A percentile compares a stretch with the other conserved stretches of the same genome.
phyloP scores from a whole-genome alignment of 2,888 invertebrate genomes.

The Digitonthophagus gazella region DNA sequence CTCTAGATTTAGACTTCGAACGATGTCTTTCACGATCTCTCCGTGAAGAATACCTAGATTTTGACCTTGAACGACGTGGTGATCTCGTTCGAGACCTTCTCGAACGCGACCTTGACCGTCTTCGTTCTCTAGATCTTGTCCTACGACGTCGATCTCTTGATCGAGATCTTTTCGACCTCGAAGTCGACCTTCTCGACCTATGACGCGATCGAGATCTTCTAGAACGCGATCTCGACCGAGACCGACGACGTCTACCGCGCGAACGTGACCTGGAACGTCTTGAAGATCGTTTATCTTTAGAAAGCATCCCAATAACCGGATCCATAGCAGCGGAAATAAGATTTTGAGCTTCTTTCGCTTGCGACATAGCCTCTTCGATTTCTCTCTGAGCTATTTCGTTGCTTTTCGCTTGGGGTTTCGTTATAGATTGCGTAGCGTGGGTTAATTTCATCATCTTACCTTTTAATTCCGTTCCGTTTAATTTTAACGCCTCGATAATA shows the following conservation, averaged over 20 bases:
- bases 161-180: constrained; percentile 59
- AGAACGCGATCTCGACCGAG: constrained; percentile 65
- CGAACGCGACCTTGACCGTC: constrained; percentile 40
- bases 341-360: constrained; percentile 94
- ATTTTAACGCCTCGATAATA: constrained; percentile 79
- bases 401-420: constrained; percentile 91
- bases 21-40: constrained; percentile 35
- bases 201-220: constrained; percentile 60
- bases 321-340: constrained; percentile 92
- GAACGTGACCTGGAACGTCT: constrained; percentile 48
- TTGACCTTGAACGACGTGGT: constrained; percentile 34
- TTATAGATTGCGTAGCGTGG: constrained; percentile 89
- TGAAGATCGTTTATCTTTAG: constrained; percentile 75
- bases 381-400: constrained; percentile 94
- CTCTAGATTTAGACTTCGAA: constrained; percentile 43
- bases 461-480: constrained; percentile 77
- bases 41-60: constrained; percentile 31
- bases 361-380: constrained; percentile 95
- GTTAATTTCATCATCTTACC: constrained; percentile 70
- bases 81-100: constrained; percentile 40
- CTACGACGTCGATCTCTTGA: constrained; percentile 53
- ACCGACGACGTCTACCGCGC: constrained; percentile 50
- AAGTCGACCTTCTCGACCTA: constrained; percentile 57
- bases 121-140: constrained; percentile 53
- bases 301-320: constrained; percentile 82